These are phyloP conservation scores for Danio jaintianensis DNA, from an alignment of 2,797 vertebrate species.

Conservation along the genomic window DNA sequence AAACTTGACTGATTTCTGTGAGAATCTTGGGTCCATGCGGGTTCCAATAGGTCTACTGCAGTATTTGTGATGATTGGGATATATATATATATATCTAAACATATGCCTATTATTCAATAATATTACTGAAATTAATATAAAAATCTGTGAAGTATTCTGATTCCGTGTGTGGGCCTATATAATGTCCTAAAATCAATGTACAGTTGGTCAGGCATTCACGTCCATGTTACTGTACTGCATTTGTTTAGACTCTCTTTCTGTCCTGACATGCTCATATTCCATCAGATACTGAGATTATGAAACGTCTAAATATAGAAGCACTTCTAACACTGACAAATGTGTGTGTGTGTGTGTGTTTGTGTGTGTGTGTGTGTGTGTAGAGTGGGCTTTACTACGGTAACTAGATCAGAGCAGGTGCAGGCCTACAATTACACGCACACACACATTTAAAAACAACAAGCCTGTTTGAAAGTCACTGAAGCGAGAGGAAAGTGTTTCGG, in stretches of 20 bases:
- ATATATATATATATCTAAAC: too few relatives aligned
- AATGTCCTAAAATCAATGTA: too few relatives aligned
- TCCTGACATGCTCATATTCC: conserved; percentile 26
- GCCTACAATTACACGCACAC: conserved; percentile 54
- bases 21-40: too few relatives aligned
- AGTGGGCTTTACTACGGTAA: conserved; percentile 38
- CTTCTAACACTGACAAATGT: conserved; percentile 3
- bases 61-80: too few relatives aligned
- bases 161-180: too few relatives aligned
- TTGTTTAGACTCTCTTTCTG: conserved; percentile 5
- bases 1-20: too few relatives aligned
- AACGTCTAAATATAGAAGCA: conserved; percentile 44
- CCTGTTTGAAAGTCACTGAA: conserved; percentile 47
- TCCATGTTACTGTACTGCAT: neutral
- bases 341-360: conserved; percentile 30
- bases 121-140: too few relatives aligned
- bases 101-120: too few relatives aligned
- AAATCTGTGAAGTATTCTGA: too few relatives aligned
- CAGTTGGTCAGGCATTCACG: neutral
- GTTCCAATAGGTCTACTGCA: too few relatives aligned
- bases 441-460: conserved; percentile 24
- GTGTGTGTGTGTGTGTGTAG: conserved; percentile 24
- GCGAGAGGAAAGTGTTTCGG: conserved; percentile 11
- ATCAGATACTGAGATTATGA: neutral
- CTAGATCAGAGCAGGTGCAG: conserved; percentile 49